Percentiles rank a stretch among this genome's conserved stretches.
phyloP scores from a whole-genome alignment of 2,888 invertebrate genomes.

The Drosophila borealis region DNA sequence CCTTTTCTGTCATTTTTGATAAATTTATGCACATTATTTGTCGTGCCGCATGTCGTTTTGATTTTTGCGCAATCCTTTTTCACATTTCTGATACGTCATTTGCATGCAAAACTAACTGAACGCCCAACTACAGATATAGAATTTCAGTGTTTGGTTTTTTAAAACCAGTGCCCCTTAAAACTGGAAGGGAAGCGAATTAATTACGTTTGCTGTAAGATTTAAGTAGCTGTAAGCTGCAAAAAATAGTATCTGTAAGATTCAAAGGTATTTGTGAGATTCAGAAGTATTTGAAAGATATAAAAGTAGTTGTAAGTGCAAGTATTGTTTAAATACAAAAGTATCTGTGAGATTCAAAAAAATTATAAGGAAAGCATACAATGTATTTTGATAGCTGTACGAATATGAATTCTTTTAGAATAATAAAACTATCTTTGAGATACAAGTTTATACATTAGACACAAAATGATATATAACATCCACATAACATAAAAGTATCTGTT shows the following conservation, averaged over 20 bases:
- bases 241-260: background rate
- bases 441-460: too few species aligned
- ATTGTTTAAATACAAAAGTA: background rate
- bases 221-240: background rate
- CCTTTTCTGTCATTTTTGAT: constrained; percentile 38
- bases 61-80: constrained; percentile 63
- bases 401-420: too few species aligned
- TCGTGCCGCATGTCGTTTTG: constrained; percentile 75
- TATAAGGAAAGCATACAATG: too few species aligned
- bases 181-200: background rate
- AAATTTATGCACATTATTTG: constrained; percentile 79
- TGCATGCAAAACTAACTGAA: constrained; percentile 73
- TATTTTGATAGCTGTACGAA: too few species aligned
- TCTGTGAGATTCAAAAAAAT: too few species aligned
- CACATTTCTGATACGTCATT: constrained; percentile 67
- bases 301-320: background rate
- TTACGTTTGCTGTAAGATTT: background rate
- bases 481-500: background rate
- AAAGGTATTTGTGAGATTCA: constrained; percentile 1
- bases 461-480: too few species aligned
- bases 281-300: background rate
- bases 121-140: constrained; percentile 4
- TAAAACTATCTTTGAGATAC: background rate
- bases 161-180: background rate
- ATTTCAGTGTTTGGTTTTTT: constrained; percentile 14